Base-by-base conservation (phyloP, 2,113 vertebrate species). In the Aspidoscelis tigris region DNA sequence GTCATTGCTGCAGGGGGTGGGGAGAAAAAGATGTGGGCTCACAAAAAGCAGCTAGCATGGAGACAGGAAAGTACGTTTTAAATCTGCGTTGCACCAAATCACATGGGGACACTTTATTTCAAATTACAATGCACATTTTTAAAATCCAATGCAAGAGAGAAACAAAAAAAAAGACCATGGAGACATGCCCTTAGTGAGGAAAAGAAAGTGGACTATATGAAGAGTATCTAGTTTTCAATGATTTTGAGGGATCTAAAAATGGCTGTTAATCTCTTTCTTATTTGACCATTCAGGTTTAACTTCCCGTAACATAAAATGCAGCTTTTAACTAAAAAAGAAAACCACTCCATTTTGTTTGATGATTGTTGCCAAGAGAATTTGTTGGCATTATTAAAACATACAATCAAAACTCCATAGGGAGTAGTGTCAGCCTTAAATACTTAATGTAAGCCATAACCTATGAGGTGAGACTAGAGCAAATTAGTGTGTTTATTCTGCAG, bases 401-500 rank as follows among this genome's bases (percentile, higher is more conserved):
- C 69, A 79, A 65, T 84, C 76, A 79, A 79, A 73, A 66, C 20
- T 73, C 83, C 68, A 66, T 21, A 7, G 58, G 69, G 83, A 84
- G 70, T 70, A 41, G 50, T 65, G 77, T 24, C 76, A 41, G 53
- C 33, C 68, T 84, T 84, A 84, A 84, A 78, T 78, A 78, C 55
- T 84, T 79, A 84, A 84, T 84, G 69, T 47, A 79, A 65, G 69
- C 53, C 76, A 73, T 65, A 84, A 65, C 76, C 77, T 79, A 24
- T 24, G 43, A 72, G 70, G 20, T 50, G 69, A 79, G 43, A 53
- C 69, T 24, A 2, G 64, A 39, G 76, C 69, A 84, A 84, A 84
- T 66, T 41, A 79, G 11, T 11, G 65, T 12, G 43, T 47, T 73
- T 64, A 79, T 73, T 53, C 26, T 65, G 24, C 3, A 73, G 43